phyloP scores from a whole-genome alignment of 2,797 vertebrate genomes.

The Threskiornis aethiopicus region DNA sequence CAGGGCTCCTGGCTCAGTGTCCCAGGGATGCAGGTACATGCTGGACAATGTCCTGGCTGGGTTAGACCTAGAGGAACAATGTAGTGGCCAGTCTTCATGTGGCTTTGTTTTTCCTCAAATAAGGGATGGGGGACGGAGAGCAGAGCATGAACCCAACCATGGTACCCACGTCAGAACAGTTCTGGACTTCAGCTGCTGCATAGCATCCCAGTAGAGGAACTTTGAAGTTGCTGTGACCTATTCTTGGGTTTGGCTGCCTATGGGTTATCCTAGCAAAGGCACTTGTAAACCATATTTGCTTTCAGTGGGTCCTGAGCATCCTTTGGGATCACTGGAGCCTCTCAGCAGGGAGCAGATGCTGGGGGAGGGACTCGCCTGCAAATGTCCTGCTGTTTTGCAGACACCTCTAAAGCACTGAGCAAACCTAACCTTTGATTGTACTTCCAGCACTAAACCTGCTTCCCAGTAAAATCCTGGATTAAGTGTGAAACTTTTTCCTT shows the following conservation, averaged over 20 bases:
- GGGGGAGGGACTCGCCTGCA: neutral
- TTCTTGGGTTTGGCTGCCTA: neutral
- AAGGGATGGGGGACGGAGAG: neutral
- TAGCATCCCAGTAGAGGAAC: neutral
- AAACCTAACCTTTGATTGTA: neutral
- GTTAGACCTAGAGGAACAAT: neutral
- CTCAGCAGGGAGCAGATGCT: neutral
- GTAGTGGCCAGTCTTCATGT: neutral
- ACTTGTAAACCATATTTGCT: neutral
- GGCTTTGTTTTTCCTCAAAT: neutral
- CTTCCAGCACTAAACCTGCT: neutral
- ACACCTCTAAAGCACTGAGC: neutral
- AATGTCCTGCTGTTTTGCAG: neutral
- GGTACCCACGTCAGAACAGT: neutral
- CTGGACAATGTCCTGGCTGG: too few species aligned
- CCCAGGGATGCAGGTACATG: rapidly evolving
- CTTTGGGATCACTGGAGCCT: neutral
- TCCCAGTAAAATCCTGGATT: neutral
- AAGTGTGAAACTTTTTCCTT: neutral
- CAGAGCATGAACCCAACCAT: rapidly evolving
- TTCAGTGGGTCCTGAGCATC: neutral
- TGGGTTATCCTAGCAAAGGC: neutral
- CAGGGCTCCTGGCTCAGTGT: neutral
- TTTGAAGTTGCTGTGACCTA: neutral
- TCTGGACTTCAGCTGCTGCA: neutral